Evolutionary conservation across 2,113 vertebrate genomes (phyloP).

Genomic region (Lycocorax pyrrhopterus): DNA sequence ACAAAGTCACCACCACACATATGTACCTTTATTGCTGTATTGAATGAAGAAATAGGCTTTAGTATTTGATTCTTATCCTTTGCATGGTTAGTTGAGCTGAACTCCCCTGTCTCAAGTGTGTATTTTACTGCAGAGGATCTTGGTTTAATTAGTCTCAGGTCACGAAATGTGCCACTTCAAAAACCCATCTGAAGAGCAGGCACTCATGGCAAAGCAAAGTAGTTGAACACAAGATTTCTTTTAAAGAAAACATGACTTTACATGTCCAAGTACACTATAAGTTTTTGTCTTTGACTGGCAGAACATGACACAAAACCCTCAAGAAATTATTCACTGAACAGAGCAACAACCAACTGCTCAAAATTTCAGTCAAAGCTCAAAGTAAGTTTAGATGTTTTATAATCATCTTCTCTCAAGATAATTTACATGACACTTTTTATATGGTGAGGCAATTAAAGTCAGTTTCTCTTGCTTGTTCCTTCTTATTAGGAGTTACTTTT

Average conservation of each 20-base stretch:
- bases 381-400: neutral
- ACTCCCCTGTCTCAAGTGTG: neutral
- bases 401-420: neutral
- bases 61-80: neutral
- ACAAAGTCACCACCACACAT: neutral
- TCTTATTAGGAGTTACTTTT: neutral
- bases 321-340: neutral
- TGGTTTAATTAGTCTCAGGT: neutral
- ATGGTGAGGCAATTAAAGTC: neutral
- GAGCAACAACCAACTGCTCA: neutral
- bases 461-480: neutral
- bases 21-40: neutral
- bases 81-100: neutral
- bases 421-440: neutral
- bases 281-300: neutral
- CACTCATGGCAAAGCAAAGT: neutral
- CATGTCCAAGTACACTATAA: neutral
- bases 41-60: neutral
- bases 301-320: neutral
- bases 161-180: neutral
- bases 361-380: neutral
- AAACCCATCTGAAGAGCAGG: neutral
- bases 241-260: neutral
- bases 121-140: neutral
- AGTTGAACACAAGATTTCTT: neutral